phyloP scores from a whole-genome alignment of 2,888 invertebrate species.

The Lithophane socia region DNA sequence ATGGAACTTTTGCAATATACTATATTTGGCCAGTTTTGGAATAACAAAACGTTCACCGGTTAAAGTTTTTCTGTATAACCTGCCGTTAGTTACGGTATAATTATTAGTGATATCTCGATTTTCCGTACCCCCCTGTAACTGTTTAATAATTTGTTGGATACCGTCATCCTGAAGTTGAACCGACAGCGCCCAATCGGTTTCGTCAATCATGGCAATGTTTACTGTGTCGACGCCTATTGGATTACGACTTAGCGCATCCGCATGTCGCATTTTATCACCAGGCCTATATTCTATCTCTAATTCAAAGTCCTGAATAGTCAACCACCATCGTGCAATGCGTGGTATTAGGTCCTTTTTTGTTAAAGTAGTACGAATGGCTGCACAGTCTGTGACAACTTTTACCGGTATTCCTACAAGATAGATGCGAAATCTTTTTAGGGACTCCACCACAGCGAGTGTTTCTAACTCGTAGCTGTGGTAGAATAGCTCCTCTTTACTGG shows the following conservation, averaged over 20 bases:
- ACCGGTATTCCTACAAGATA: too few species aligned
- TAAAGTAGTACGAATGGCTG: background rate
- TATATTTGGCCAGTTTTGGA: background rate
- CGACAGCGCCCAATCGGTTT: background rate
- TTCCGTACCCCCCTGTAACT: background rate
- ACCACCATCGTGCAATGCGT: conserved; percentile 1
- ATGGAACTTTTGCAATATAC: too few species aligned
- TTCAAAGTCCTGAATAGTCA: background rate
- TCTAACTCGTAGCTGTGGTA: background rate
- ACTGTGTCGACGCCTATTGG: background rate
- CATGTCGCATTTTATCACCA: conserved; percentile 3
- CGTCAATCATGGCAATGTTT: background rate
- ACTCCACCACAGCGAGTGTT: background rate
- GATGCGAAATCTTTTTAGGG: background rate
- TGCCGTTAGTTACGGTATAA: background rate
- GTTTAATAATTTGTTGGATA: background rate
- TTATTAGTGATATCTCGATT: background rate
- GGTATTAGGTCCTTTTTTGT: background rate
- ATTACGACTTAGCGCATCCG: background rate
- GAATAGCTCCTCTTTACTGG: background rate
- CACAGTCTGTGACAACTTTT: too few species aligned
- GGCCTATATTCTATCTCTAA: background rate
- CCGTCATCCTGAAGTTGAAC: conserved; percentile 1
- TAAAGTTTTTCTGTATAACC: background rate
- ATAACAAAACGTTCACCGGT: background rate